Conservation (phyloP, 1,140 invertebrate genomes). For the Camponotus floridanus region DNA sequence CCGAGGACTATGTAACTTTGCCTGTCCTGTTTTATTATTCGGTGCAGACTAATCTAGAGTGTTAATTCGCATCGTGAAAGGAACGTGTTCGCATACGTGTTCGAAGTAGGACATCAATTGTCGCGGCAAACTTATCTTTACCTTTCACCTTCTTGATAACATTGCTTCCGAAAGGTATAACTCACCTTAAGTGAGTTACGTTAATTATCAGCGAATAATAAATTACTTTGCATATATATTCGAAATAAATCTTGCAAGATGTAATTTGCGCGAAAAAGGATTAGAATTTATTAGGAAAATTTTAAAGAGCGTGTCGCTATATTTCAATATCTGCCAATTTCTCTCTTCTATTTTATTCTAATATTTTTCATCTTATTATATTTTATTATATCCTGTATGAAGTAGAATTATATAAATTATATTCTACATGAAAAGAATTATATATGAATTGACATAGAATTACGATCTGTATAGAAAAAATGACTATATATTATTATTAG, state of each 20-base stretch:
- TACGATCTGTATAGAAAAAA: neutral
- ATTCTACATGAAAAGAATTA: no score
- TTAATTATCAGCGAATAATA: constrained; percentile 54
- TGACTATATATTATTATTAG: neutral
- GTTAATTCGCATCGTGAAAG: constrained; percentile 36
- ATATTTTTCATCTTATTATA: neutral
- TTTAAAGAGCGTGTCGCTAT: neutral
- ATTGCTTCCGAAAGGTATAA: constrained; percentile 5
- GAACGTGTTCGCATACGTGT: constrained; percentile 19
- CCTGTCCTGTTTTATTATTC: constrained; percentile 62
- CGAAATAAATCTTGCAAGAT: neutral
- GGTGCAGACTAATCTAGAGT: constrained; percentile 4
- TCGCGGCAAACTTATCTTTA: constrained; percentile 35
- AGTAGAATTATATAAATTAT: neutral
- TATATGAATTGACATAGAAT: neutral
- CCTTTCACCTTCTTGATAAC: constrained; percentile 30
- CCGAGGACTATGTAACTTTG: constrained; percentile 41
- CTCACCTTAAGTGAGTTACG: neutral
- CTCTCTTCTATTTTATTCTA: neutral
- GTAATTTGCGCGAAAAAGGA: neutral
- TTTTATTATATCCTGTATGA: neutral
- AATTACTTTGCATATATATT: neutral
- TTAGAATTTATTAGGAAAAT: constrained; percentile 18
- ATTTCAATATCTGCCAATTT: constrained; percentile 25
- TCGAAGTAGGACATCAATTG: constrained; percentile 55